Conservation (phyloP, 2,113 vertebrate genomes). For the Mustela lutreola region DNA sequence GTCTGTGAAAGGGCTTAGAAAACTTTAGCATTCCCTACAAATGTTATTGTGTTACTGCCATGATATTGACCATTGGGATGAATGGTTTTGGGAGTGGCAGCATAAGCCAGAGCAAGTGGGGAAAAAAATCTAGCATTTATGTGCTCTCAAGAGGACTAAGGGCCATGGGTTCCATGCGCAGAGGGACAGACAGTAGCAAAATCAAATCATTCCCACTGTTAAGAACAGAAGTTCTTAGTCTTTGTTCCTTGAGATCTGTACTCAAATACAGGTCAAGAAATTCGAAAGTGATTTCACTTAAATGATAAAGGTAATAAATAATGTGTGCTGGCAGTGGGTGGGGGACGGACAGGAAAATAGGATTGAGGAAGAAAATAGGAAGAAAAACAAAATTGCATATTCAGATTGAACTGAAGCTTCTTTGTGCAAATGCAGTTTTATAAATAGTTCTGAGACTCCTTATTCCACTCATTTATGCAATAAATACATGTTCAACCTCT, state of each 20-base stretch:
- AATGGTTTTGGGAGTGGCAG: neutral
- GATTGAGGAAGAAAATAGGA: neutral
- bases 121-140: neutral
- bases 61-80: neutral
- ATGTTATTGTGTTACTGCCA: neutral
- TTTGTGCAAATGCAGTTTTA: neutral
- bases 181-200: neutral
- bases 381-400: neutral
- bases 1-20: neutral
- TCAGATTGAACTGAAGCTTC: neutral
- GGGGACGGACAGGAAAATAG: neutral
- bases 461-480: neutral
- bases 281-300: neutral
- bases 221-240: neutral
- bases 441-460: neutral
- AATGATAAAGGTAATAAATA: neutral
- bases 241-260: neutral
- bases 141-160: neutral
- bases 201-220: neutral
- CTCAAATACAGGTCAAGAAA: neutral
- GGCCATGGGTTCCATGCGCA: neutral
- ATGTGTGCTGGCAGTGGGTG: rapidly evolving
- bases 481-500: neutral
- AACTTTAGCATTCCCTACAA: neutral
- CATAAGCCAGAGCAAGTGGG: neutral